Conservation (phyloP, 2,797 vertebrate genomes). For the Lophotriccus pileatus region DNA sequence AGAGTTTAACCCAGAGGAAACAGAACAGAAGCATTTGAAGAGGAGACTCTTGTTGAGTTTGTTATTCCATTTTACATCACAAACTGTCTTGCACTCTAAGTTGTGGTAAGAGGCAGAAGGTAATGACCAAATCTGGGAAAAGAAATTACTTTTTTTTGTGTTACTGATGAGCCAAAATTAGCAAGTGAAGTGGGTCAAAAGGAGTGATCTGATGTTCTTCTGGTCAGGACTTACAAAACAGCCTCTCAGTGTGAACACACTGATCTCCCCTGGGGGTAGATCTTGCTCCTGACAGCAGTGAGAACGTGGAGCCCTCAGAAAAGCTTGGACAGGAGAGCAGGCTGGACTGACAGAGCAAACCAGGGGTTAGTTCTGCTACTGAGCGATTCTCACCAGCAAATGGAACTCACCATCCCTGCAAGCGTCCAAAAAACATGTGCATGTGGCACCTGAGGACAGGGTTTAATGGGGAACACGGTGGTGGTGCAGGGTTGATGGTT, state of each 20-base stretch:
- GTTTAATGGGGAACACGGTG: neutral
- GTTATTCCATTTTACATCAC: neutral
- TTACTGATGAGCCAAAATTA: neutral
- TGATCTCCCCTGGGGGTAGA: neutral
- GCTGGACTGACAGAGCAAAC: neutral
- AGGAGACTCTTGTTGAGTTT: neutral
- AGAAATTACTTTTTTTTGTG: neutral
- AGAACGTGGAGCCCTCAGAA: neutral
- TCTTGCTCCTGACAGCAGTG: neutral
- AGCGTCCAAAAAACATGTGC: neutral
- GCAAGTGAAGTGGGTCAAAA: neutral
- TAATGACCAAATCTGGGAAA: neutral
- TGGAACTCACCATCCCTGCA: neutral
- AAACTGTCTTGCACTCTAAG: neutral
- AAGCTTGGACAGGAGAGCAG: neutral
- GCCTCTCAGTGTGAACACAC: neutral
- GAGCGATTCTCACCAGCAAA: neutral
- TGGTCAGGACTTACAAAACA: neutral
- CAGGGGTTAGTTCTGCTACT: neutral
- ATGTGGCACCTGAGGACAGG: neutral
- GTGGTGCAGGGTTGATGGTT: neutral
- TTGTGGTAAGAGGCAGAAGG: neutral
- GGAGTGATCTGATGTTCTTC: neutral
- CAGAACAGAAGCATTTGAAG: neutral
- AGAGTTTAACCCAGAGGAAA: neutral